phyloP scores from a whole-genome alignment of 2,113 vertebrate species.

The Gallinago paraguaiae region DNA sequence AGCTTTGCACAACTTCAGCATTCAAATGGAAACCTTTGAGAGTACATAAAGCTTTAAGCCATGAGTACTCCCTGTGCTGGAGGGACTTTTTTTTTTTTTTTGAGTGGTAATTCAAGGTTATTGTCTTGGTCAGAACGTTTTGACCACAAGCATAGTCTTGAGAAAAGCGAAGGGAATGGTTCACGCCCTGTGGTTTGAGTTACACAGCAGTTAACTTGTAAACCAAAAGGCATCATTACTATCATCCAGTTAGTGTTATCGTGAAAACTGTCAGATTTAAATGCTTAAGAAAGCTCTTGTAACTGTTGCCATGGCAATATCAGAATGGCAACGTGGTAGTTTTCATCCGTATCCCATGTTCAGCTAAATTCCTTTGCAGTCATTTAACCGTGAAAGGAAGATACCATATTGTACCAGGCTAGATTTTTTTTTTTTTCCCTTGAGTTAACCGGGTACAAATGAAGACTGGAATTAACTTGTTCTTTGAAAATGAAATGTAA shows the following conservation, averaged over 20 bases:
- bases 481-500: neutral
- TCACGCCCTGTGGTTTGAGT: neutral
- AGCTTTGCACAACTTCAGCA: neutral
- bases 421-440: neutral
- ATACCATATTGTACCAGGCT: neutral
- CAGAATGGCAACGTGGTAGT: neutral
- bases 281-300: conserved; percentile 54
- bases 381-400: neutral
- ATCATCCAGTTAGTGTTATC: conserved; percentile 43
- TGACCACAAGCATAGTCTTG: neutral
- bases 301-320: conserved; percentile 70
- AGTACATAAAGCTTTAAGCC: neutral
- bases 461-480: neutral
- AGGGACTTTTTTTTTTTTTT: neutral
- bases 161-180: neutral
- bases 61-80: neutral
- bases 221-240: conserved; percentile 27
- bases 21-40: neutral
- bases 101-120: neutral
- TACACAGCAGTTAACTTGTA: conserved; percentile 9
- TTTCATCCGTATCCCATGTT: conserved; percentile 55
- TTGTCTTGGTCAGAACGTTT: neutral
- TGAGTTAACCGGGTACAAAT: neutral
- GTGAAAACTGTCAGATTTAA: conserved; percentile 60
- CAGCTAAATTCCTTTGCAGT: conserved; percentile 35